Evolutionary conservation across 2,888 invertebrate species (phyloP).

Genomic region (Tuta absoluta): DNA sequence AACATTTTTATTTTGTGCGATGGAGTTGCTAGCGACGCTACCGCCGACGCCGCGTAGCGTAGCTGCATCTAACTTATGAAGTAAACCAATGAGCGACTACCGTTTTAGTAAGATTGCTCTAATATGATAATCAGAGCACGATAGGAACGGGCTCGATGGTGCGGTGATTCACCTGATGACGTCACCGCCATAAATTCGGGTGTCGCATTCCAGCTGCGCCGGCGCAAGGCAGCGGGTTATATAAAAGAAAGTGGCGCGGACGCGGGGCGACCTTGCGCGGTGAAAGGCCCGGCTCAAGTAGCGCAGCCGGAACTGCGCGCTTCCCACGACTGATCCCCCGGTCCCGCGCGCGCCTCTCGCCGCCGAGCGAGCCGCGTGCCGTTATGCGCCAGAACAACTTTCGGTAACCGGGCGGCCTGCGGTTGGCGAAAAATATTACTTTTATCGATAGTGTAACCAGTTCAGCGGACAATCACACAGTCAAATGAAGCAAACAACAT

Average conservation of each 20-base stretch:
- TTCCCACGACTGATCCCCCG: slow-evolving; percentile 69
- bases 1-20: too few species aligned
- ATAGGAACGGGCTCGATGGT: slow-evolving; percentile 37
- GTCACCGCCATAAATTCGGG: slow-evolving; percentile 74
- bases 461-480: slow-evolving; percentile 43
- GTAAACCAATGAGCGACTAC: neutral
- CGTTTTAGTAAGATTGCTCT: slow-evolving; percentile 9
- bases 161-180: slow-evolving; percentile 74
- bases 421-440: slow-evolving; percentile 57
- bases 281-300: slow-evolving; percentile 78
- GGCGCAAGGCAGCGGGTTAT: slow-evolving; percentile 55
- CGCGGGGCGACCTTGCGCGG: slow-evolving; percentile 76
- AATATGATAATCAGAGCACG: slow-evolving; percentile 29
- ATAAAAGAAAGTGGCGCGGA: slow-evolving; percentile 80
- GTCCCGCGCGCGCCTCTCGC: slow-evolving; percentile 46
- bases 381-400: slow-evolving; percentile 61
- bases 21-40: neutral
- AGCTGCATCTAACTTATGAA: too few species aligned
- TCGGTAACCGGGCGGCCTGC: slow-evolving; percentile 66
- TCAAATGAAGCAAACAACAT: too few species aligned
- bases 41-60: too few species aligned
- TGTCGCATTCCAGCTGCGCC: slow-evolving; percentile 68
- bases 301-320: slow-evolving; percentile 77
- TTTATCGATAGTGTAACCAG: slow-evolving; percentile 50
- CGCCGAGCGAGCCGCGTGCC: slow-evolving; percentile 37